Evolutionary conservation across 2,113 vertebrate genomes (phyloP).

Genomic region (Meriones unguiculatus): DNA sequence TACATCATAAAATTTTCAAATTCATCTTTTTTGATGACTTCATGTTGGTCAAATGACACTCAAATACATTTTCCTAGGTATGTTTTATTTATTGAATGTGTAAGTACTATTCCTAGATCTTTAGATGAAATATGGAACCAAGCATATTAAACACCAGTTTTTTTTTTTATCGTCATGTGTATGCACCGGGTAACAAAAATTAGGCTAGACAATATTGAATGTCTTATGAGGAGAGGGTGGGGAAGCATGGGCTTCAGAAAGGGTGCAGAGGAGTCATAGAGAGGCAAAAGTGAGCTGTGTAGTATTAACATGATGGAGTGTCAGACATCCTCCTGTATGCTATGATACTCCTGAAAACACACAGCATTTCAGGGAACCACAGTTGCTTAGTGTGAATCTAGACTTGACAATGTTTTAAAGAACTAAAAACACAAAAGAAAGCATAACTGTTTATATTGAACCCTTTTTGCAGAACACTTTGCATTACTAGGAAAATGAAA

Average conservation of each 20-base stretch:
- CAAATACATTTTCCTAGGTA: not conserved
- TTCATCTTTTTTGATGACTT: not conserved
- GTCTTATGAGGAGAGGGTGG: conserved; percentile 71
- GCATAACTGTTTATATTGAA: not conserved
- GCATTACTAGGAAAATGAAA: not conserved
- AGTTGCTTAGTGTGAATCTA: not conserved
- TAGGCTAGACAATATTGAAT: conserved; percentile 85
- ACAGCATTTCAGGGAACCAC: not conserved
- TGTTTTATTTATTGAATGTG: conserved; percentile 21
- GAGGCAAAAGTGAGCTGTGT: not conserved
- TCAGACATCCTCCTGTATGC: fast-evolving
- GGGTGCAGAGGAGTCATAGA: conserved; percentile 33
- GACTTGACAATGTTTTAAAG: not conserved
- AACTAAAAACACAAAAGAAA: conserved; percentile 38
- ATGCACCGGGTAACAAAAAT: conserved; percentile 88
- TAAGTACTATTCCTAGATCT: conserved; percentile 32
- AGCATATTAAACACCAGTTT: conserved; percentile 83
- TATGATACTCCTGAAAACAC: fast-evolving
- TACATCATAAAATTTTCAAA: not conserved
- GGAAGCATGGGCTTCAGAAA: conserved; percentile 70
- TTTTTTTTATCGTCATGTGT: conserved; percentile 79
- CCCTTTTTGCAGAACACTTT: not conserved
- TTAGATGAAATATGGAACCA: conserved; percentile 26
- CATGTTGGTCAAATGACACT: not conserved
- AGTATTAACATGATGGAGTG: not conserved